phyloP scores from a whole-genome alignment of 2,797 vertebrate genomes.

The Crenuchus spilurus region DNA sequence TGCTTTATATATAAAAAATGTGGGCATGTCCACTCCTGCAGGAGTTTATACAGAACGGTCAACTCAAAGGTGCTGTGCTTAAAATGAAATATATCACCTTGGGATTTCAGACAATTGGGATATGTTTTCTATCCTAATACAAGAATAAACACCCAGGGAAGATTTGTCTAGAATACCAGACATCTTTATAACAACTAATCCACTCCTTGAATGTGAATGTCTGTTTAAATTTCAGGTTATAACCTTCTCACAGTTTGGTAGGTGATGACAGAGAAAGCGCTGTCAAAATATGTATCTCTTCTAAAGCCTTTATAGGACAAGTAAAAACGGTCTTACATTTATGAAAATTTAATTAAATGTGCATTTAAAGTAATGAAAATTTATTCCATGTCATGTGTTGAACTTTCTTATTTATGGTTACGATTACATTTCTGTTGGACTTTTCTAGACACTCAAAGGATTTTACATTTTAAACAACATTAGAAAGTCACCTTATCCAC shows the following conservation, averaged over 20 bases:
- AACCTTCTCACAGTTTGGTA: neutral
- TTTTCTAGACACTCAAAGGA: too few relatives aligned
- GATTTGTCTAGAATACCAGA: slow-evolving; percentile 42
- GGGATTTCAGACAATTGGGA: slow-evolving; percentile 42
- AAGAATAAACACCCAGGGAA: slow-evolving; percentile 40
- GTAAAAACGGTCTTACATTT: too few relatives aligned
- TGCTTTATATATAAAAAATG: slow-evolving; percentile 15
- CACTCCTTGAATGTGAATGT: slow-evolving; percentile 7
- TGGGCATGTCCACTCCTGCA: slow-evolving; percentile 31
- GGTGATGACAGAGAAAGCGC: slow-evolving; percentile 7
- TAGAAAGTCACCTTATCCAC: too few relatives aligned
- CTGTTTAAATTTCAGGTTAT: slow-evolving; percentile 16
- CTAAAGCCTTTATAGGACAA: neutral
- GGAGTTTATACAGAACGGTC: slow-evolving; percentile 7
- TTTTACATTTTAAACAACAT: too few relatives aligned
- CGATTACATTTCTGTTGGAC: too few relatives aligned
- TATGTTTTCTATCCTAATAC: slow-evolving; percentile 45
- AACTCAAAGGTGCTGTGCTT: slow-evolving; percentile 35
- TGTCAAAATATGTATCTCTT: neutral
- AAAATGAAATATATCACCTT: slow-evolving; percentile 51
- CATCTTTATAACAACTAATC: slow-evolving; percentile 40
- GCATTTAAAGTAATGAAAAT: too few relatives aligned
- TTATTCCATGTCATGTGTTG: too few relatives aligned
- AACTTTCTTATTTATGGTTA: too few relatives aligned
- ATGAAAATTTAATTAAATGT: too few relatives aligned